A percentile compares a stretch with the other conserved stretches of the same genome.
phyloP scores from a whole-genome alignment of 2,113 vertebrate genomes.

The Canis aureus region DNA sequence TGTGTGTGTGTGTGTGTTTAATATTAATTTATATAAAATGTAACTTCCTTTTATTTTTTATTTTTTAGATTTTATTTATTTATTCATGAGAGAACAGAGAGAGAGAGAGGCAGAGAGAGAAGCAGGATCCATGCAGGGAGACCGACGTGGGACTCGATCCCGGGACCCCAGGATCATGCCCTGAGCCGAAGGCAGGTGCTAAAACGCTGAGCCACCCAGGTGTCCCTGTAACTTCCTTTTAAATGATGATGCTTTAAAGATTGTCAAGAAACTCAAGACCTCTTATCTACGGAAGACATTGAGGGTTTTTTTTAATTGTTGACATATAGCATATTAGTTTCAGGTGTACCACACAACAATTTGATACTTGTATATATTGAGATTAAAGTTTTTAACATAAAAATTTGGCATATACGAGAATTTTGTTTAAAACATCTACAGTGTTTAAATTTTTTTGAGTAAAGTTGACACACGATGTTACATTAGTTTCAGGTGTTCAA shows the following conservation, averaged over 20 bases:
- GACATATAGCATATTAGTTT: neutral
- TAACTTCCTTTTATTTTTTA: neutral
- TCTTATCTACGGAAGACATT: neutral
- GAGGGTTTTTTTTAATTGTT: neutral
- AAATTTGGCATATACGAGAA: neutral
- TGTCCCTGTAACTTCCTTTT: neutral
- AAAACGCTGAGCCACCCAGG: too few species aligned
- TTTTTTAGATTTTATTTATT: too few species aligned
- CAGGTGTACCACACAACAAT: neutral
- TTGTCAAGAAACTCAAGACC: neutral
- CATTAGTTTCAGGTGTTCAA: neutral
- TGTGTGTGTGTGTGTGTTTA: neutral
- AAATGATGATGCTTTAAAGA: neutral
- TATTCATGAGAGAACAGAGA: too few species aligned
- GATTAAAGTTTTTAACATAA: neutral
- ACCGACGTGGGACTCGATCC: too few species aligned
- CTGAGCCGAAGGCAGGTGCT: too few species aligned
- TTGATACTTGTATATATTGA: neutral
- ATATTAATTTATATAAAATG: neutral
- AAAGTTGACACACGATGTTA: neutral
- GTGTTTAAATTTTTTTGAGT: neutral
- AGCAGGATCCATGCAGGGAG: too few species aligned
- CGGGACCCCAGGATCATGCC: too few species aligned
- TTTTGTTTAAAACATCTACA: slow-evolving; percentile 11
- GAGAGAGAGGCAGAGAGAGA: too few species aligned